Evolutionary conservation across 2,113 vertebrate species (phyloP).

Genomic region (Vulpes vulpes): DNA sequence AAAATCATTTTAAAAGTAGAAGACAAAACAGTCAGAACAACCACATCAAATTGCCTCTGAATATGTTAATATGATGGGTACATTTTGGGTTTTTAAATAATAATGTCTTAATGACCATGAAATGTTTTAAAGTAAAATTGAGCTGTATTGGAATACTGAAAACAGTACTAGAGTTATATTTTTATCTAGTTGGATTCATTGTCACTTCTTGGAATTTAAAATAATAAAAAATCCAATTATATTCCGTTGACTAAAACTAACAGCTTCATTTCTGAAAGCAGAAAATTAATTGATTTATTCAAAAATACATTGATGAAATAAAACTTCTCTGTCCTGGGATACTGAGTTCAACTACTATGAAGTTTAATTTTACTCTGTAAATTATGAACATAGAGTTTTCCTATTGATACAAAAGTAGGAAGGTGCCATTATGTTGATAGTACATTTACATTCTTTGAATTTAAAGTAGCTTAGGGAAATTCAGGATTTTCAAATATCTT

Average conservation of each 20-base stretch:
- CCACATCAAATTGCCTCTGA: background rate
- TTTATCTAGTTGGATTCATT: background rate
- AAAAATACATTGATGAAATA: background rate
- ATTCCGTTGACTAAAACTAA: slow-evolving; percentile 65
- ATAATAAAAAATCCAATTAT: background rate
- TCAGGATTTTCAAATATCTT: slow-evolving; percentile 14
- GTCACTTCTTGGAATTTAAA: background rate
- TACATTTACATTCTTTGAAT: background rate
- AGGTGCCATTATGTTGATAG: background rate
- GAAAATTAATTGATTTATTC: background rate
- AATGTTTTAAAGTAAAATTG: background rate
- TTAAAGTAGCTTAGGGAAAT: slow-evolving; percentile 1
- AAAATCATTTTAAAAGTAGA: background rate
- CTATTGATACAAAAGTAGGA: background rate
- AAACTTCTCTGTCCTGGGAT: background rate
- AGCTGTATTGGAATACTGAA: background rate
- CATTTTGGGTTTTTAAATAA: slow-evolving; percentile 5
- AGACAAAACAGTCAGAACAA: background rate
- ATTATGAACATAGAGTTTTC: background rate
- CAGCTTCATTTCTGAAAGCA: slow-evolving; percentile 48
- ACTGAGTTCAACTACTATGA: slow-evolving; percentile 36
- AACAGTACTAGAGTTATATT: background rate
- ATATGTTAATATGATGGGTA: background rate
- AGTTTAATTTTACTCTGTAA: background rate
- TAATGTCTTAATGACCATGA: background rate